Conservation (phyloP, 1,140 invertebrate genomes). For the Micrasema minimum region DNA sequence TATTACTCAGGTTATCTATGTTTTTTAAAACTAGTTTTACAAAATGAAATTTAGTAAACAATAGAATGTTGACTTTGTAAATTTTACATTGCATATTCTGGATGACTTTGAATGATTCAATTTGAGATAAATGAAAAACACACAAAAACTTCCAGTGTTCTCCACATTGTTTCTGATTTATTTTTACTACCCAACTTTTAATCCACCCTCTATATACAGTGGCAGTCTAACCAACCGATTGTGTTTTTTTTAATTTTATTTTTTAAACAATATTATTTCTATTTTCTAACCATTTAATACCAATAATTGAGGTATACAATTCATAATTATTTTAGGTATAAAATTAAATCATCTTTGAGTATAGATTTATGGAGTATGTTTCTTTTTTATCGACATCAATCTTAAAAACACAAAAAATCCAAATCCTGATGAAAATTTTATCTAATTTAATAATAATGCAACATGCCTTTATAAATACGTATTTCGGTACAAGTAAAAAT, state of each 20-base stretch:
- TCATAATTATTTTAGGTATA: not conserved
- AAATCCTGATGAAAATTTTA: too few relatives aligned
- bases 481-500: too few relatives aligned
- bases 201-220: not conserved
- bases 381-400: not conserved
- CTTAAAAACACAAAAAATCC: too few relatives aligned
- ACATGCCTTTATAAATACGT: too few relatives aligned
- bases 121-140: conserved; percentile 34
- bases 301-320: not conserved
- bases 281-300: not conserved
- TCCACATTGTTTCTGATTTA: conserved; percentile 17
- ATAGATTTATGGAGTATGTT: not conserved
- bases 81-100: conserved; percentile 12
- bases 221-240: not conserved
- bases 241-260: too few relatives aligned
- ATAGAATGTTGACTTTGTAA: not conserved
- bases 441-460: too few relatives aligned
- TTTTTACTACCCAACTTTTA: conserved; percentile 4
- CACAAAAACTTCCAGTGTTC: conserved; percentile 11
- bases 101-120: conserved; percentile 28
- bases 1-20: not conserved
- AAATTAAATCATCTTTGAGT: not conserved
- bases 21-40: not conserved
- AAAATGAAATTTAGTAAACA: not conserved
- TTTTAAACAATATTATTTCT: too few relatives aligned